phyloP scores from a whole-genome alignment of 2,888 invertebrate genomes.

The Idaea biselata region DNA sequence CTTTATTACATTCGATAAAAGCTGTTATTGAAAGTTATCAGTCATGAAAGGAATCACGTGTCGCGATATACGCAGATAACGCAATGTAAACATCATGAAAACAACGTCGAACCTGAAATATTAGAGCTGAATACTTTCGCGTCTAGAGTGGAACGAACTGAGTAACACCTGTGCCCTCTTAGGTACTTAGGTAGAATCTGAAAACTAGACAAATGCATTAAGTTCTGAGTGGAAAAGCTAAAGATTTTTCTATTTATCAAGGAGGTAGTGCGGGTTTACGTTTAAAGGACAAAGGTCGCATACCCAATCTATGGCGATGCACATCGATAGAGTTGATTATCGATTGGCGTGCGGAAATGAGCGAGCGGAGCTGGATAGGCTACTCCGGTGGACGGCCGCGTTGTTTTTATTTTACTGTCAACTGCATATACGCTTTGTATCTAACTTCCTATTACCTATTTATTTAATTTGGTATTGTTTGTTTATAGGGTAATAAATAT shows the following conservation, averaged over 20 bases:
- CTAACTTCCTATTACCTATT: too few relatives aligned
- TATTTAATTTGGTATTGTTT: too few relatives aligned
- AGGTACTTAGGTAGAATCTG: neutral
- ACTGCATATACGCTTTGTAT: neutral
- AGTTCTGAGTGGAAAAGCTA: constrained; percentile 8
- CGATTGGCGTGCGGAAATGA: constrained; percentile 44
- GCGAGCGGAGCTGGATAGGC: constrained; percentile 4
- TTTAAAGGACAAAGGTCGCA: constrained; percentile 19
- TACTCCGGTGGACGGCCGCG: neutral
- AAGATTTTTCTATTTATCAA: neutral
- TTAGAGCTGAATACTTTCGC: constrained; percentile 7
- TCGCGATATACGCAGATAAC: constrained; percentile 36
- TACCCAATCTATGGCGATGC: constrained; percentile 23
- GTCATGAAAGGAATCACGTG: constrained; percentile 34
- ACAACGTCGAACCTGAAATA: constrained; percentile 17
- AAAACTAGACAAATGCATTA: constrained; percentile 21
- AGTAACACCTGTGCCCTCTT: constrained; percentile 11
- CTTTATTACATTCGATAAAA: constrained; percentile 54
- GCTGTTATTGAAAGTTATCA: constrained; percentile 50
- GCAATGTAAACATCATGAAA: constrained; percentile 21
- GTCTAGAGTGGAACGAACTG: constrained; percentile 18
- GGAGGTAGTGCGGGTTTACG: neutral
- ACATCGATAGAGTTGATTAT: constrained; percentile 39
- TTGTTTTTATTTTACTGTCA: neutral
- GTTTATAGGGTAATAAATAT: too few relatives aligned